These are phyloP conservation scores for Agriopis marginaria DNA, from an alignment of 2,888 invertebrate genomes.

Conservation along the genomic window DNA sequence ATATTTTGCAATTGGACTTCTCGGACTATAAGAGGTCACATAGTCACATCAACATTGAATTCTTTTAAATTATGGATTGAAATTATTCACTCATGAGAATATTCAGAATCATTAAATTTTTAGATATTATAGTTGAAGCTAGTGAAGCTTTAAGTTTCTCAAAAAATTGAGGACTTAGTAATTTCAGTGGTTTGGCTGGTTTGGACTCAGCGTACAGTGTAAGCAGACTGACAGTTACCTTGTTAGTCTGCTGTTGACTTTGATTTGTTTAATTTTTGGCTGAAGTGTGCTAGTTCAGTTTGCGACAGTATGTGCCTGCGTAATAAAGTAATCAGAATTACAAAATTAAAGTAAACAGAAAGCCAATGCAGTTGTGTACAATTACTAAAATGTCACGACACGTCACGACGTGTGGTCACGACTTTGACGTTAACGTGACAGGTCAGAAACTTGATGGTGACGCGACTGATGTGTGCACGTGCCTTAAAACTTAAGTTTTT, in stretches of 20 bases:
- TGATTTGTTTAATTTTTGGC: slow-evolving; percentile 52
- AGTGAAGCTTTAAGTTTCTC: slow-evolving; percentile 36
- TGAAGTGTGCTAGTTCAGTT: slow-evolving; percentile 49
- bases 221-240: slow-evolving; percentile 67
- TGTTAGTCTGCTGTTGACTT: slow-evolving; percentile 52
- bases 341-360: too few relatives aligned
- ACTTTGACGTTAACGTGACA: too few relatives aligned
- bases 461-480: too few relatives aligned
- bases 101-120: background rate
- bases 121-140: background rate
- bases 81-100: slow-evolving; percentile 1
- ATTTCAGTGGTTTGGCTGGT: slow-evolving; percentile 47
- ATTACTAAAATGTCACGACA: too few relatives aligned
- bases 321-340: too few relatives aligned
- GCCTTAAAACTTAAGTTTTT: too few relatives aligned
- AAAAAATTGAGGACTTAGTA: slow-evolving; percentile 64
- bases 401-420: too few relatives aligned
- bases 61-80: slow-evolving; percentile 1
- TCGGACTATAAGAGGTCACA: background rate
- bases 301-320: too few relatives aligned
- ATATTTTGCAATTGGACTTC: too few relatives aligned
- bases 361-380: too few relatives aligned
- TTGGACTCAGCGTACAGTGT: slow-evolving; percentile 54
- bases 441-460: too few relatives aligned
- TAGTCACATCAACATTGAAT: background rate